Conservation (phyloP, 2,888 invertebrate genomes). For the Vanessa cardui region DNA sequence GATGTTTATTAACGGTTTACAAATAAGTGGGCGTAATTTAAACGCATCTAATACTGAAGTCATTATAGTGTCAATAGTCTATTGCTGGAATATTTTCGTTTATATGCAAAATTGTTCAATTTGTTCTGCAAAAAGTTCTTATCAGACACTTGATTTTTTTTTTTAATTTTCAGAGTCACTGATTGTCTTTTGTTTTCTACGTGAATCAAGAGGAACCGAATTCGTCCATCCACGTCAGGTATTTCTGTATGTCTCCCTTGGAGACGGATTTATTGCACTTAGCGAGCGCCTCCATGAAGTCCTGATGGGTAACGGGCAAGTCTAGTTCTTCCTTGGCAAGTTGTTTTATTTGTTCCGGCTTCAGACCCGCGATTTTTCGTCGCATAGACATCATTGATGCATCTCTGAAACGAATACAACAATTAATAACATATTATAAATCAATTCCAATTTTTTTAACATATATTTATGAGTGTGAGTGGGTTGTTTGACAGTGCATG, state of each 20-base stretch:
- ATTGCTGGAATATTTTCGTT: constrained; percentile 20
- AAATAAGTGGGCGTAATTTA: constrained; percentile 61
- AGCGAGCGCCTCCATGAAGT: constrained; percentile 95
- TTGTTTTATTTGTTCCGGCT: constrained; percentile 96
- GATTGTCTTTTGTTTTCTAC: constrained; percentile 34
- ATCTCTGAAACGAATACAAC: constrained; percentile 84
- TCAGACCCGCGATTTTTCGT: constrained; percentile 95
- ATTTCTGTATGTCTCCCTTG: constrained; percentile 95
- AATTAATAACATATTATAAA: no score
- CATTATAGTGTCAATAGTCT: constrained; percentile 39
- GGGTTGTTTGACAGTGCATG: no score
- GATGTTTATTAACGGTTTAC: constrained; percentile 39
- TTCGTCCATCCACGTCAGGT: constrained; percentile 98
- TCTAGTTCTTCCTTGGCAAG: constrained; percentile 97
- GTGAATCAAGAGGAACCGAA: constrained; percentile 94
- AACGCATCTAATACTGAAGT: constrained; percentile 71
- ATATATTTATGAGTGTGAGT: no score
- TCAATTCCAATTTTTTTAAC: no score
- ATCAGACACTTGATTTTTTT: constrained; percentile 23
- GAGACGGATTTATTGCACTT: constrained; percentile 99
- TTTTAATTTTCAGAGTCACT: constrained; percentile 17
- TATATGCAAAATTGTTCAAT: constrained; percentile 5
- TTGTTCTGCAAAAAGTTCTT: constrained; percentile 2
- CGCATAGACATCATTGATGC: constrained; percentile 99
- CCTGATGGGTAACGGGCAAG: constrained; percentile 94